Conservation (phyloP, 2,113 vertebrate species). For the Sapayoa aenigma region DNA sequence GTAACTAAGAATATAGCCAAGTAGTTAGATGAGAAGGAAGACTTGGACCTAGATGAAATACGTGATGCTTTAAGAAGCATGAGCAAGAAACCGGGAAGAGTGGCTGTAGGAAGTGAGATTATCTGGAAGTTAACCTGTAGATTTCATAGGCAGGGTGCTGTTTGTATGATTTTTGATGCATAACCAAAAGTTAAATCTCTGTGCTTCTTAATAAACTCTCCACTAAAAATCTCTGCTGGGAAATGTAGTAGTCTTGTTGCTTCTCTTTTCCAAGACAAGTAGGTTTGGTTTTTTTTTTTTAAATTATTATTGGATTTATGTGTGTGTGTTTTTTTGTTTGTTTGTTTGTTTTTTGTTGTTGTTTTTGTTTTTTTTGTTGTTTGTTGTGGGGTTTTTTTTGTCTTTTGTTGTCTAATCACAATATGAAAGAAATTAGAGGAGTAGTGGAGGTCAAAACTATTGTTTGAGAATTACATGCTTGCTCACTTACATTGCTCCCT, state of each 20-base stretch:
- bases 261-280: not conserved
- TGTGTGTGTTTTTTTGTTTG: not conserved
- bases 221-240: not conserved
- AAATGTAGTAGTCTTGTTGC: not conserved
- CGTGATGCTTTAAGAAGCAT: not conserved
- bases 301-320: too few relatives aligned
- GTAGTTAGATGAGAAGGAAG: constrained; percentile 23
- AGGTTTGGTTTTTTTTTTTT: too few relatives aligned
- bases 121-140: not conserved
- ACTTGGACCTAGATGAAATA: not conserved
- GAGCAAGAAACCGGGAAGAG: not conserved
- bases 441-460: not conserved
- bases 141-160: not conserved
- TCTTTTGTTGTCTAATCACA: not conserved
- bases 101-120: not conserved
- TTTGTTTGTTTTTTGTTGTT: too few relatives aligned
- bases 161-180: not conserved
- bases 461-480: not conserved
- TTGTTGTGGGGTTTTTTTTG: not conserved
- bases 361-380: too few relatives aligned
- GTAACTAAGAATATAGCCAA: constrained; percentile 44
- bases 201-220: not conserved
- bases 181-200: not conserved
- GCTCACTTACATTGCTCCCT: not conserved
- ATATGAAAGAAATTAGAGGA: not conserved